phyloP scores from a whole-genome alignment of 2,113 vertebrate species.

The Cyanoliseus patagonus region DNA sequence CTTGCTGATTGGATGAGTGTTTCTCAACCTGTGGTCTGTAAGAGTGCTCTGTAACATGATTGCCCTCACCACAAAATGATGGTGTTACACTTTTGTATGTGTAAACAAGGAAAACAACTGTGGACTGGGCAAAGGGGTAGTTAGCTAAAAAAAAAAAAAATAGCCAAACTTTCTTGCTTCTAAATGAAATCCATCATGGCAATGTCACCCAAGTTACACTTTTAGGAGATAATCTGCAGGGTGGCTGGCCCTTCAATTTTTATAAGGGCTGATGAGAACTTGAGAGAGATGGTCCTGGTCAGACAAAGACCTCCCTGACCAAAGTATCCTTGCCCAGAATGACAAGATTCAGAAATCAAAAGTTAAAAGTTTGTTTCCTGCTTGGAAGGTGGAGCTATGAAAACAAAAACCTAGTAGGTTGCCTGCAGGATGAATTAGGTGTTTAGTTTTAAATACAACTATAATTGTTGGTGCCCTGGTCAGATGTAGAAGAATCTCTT shows the following conservation, averaged over 20 bases:
- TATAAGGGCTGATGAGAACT: neutral
- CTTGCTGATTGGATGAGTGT: constrained; percentile 31
- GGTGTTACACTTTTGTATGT: neutral
- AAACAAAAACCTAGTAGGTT: neutral
- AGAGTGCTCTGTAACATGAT: constrained; percentile 13
- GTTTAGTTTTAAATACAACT: neutral
- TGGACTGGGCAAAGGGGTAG: constrained; percentile 21
- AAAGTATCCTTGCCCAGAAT: neutral
- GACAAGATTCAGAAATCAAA: neutral
- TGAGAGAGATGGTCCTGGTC: neutral
- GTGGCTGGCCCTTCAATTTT: neutral
- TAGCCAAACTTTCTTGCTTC: neutral
- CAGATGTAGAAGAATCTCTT: neutral
- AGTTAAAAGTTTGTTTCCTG: neutral
- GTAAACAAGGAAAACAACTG: constrained; percentile 49
- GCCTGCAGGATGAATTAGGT: neutral
- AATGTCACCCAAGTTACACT: neutral
- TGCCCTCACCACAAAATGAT: constrained; percentile 15
- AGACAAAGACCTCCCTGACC: neutral
- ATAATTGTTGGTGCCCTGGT: neutral
- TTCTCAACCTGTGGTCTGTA: constrained; percentile 46
- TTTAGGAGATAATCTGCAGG: neutral
- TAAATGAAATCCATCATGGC: neutral
- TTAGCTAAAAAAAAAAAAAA: constrained; percentile 34
- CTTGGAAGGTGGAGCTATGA: neutral